These are phyloP conservation scores for Dusona sp. DNA, from an alignment of 2,888 invertebrate genomes.

Conservation along the genomic window DNA sequence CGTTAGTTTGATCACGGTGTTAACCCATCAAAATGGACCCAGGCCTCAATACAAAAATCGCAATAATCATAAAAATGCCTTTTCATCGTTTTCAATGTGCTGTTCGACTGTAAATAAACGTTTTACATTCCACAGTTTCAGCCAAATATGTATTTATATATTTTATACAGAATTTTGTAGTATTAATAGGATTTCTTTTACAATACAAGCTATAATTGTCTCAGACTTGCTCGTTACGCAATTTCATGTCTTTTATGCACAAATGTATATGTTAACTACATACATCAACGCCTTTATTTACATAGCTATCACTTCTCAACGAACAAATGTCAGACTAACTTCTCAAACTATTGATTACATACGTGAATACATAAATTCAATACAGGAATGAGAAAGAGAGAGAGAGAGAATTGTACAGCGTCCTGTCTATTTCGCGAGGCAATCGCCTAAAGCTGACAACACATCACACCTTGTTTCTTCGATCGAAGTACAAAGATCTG, in stretches of 20 bases:
- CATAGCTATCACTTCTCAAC: constrained; percentile 75
- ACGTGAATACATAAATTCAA: constrained; percentile 77
- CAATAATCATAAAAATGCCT: neutral
- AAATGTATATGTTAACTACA: constrained; percentile 6
- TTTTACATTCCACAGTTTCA: neutral
- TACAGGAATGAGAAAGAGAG: constrained; percentile 62
- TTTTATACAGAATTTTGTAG: neutral
- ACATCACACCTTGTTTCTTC: constrained; percentile 62
- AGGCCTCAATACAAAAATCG: neutral
- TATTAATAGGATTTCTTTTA: constrained; percentile 24
- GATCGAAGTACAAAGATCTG: constrained; percentile 26
- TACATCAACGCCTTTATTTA: constrained; percentile 69
- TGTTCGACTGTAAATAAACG: neutral
- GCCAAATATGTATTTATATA: neutral
- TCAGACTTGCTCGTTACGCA: constrained; percentile 52
- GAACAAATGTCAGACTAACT: constrained; percentile 77
- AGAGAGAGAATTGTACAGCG: constrained; percentile 34
- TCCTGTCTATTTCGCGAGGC: no score
- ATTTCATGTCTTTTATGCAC: constrained; percentile 42
- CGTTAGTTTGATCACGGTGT: constrained; percentile 22
- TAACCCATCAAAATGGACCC: neutral
- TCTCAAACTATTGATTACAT: constrained; percentile 77
- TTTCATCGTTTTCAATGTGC: constrained; percentile 12
- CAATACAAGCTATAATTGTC: constrained; percentile 51
- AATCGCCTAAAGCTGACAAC: constrained; percentile 57